A percentile compares a stretch with the other conserved stretches of the same genome.
Evolutionary conservation across 1,140 invertebrate species (phyloP).

Genomic region (Zaprionus gabonicus): DNA sequence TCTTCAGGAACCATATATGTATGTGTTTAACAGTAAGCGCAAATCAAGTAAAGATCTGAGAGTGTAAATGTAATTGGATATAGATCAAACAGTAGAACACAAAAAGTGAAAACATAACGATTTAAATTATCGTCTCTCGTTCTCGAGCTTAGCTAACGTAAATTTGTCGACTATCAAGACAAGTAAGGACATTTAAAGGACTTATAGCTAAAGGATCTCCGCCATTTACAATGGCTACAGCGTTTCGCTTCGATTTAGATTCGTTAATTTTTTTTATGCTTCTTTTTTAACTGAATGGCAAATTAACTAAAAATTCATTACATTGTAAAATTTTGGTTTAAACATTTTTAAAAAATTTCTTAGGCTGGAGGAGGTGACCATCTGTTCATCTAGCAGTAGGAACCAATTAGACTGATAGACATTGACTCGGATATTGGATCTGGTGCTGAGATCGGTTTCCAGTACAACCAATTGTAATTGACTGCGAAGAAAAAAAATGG

Average conservation of each 20-base stretch:
- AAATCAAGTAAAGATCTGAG: conserved; percentile 27
- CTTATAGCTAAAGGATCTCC: conserved; percentile 12
- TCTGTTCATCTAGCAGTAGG: conserved; percentile 86
- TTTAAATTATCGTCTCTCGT: background rate
- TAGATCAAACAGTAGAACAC: conserved; percentile 37
- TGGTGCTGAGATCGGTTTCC: conserved; percentile 89
- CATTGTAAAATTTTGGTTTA: conserved; percentile 23
- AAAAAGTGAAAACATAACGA: conserved; percentile 22
- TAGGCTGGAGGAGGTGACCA: background rate
- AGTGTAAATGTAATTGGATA: conserved; percentile 46
- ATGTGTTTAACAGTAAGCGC: conserved; percentile 5
- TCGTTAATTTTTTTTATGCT: conserved; percentile 26
- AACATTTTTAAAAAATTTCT: conserved; percentile 7
- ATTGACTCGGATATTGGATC: conserved; percentile 85
- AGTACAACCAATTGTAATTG: conserved; percentile 92
- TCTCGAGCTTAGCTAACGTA: background rate
- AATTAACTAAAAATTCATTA: conserved; percentile 13
- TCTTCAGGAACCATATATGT: background rate
- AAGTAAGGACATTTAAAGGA: conserved; percentile 6
- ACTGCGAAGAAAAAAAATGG: conserved; percentile 85
- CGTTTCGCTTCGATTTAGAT: conserved; percentile 16
- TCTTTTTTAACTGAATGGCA: conserved; percentile 13
- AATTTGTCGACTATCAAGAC: conserved; percentile 37
- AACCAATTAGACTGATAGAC: conserved; percentile 88
- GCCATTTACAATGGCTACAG: conserved; percentile 41